Percentiles rank a stretch among this genome's conserved stretches.
phyloP scores from a whole-genome alignment of 2,113 vertebrate species.

The Larimichthys polyactis region DNA sequence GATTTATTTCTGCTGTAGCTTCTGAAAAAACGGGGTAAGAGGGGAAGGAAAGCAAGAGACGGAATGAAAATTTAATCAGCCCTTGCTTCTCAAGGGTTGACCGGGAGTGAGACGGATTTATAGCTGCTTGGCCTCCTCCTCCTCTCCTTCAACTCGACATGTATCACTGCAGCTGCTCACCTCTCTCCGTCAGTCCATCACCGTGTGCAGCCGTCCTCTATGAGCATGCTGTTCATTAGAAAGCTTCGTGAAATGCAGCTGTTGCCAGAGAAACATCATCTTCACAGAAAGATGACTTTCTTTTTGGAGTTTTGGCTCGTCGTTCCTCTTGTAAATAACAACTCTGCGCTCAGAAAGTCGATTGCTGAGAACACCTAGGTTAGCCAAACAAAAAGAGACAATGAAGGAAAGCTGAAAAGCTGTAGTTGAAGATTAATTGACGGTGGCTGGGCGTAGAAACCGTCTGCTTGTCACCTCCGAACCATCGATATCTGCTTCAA shows the following conservation, averaged over 20 bases:
- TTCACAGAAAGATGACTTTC: neutral
- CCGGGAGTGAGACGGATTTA: conserved; percentile 57
- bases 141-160: conserved; percentile 41
- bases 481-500: too few relatives aligned
- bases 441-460: too few relatives aligned
- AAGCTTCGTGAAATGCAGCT: conserved; percentile 1
- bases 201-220: neutral
- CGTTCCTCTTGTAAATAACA: neutral
- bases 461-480: too few relatives aligned
- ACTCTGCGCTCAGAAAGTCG: neutral
- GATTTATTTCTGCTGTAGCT: conserved; percentile 44
- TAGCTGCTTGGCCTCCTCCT: conserved; percentile 47
- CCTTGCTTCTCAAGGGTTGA: conserved; percentile 46
- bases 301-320: neutral
- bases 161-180: conserved; percentile 62
- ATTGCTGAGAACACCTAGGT: neutral
- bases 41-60: conserved; percentile 24
- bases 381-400: neutral
- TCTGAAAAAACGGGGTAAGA: conserved; percentile 13
- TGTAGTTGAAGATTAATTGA: too few relatives aligned
- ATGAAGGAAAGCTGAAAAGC: neutral
- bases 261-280: neutral
- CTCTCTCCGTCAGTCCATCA: conserved; percentile 35
- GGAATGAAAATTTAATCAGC: conserved; percentile 67
- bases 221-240: neutral